Base-by-base conservation (phyloP, 2,888 invertebrate genomes). In the Galeruca laticollis region DNA sequence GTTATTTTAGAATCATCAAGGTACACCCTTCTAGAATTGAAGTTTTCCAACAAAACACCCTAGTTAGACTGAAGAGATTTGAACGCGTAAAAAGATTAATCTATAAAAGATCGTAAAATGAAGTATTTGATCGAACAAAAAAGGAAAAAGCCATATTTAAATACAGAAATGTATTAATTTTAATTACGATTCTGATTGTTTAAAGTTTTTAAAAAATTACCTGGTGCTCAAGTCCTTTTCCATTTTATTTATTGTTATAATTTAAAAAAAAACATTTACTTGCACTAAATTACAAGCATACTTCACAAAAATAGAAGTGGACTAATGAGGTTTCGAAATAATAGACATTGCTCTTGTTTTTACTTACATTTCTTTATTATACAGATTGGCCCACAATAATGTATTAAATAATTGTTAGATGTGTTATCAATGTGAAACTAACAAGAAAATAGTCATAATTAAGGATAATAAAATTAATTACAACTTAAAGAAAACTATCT, bases 181-280 rank as follows among this genome's bases (percentile, higher is more conserved):
- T n/a, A n/a, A n/a, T n/a, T n/a, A n/a, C n/a, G n/a, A n/a, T n/a
- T n/a, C n/a, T n/a, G n/a, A n/a, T n/a, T n/a, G n/a, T n/a, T n/a
- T n/a, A n/a, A n/a, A n/a, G n/a, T n/a, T n/a, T n/a, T n/a, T 6
- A 15, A 47, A 2, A 47, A 47, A 47, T 47, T 40, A 66, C 66
- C 66, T 66, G 33, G 35, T n/a, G 15, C 51, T 60, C 11, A 35
- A 15, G 8, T 52, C 26, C 26, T 66, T 66, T 47, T 66, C 66
- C 66, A 66, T 66, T 51, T 18, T 65, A 37, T 15, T n/a, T n/a
- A 9, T 47, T 15, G 18, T 15, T 47, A 9, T 47, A 15, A 6
- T 15, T 3, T 15, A 18, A 15, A 15, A 26, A 26, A 26, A 26
- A 5, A 26, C 26, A 6, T 26, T 26, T 26, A 26, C 26, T 26